These are phyloP conservation scores for Drosophila gaucha DNA, from an alignment of 2,888 invertebrate genomes.

Conservation along the genomic window DNA sequence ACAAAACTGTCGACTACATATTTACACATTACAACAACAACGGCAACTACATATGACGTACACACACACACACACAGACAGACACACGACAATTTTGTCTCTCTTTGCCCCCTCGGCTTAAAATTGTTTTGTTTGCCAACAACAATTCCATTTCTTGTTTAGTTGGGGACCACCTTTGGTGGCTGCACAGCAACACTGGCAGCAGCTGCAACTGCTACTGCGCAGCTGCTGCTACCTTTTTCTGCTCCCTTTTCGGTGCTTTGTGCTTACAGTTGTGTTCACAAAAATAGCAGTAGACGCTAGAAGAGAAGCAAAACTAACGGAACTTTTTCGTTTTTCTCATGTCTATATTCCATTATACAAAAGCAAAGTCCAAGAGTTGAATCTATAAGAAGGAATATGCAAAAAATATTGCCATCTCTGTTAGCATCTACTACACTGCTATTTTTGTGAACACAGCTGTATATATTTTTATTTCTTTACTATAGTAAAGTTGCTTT, in stretches of 20 bases:
- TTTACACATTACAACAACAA: slow-evolving; percentile 45
- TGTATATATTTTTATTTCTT: too few species aligned
- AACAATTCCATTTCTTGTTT: slow-evolving; percentile 47
- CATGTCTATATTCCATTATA: too few species aligned
- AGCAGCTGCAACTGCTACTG: slow-evolving; percentile 23
- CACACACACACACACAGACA: slow-evolving; percentile 49
- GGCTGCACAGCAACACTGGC: slow-evolving; percentile 41
- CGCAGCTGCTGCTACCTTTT: slow-evolving; percentile 40
- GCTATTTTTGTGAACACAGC: background rate
- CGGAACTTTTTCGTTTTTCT: background rate
- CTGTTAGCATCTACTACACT: too few species aligned
- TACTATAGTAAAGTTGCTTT: too few species aligned
- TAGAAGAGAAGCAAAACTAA: too few species aligned
- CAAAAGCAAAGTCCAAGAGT: too few species aligned
- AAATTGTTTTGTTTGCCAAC: slow-evolving; percentile 61
- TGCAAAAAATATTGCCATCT: too few species aligned
- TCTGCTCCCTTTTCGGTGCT: too few species aligned
- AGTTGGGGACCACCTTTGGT: slow-evolving; percentile 16
- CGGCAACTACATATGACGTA: slow-evolving; percentile 42
- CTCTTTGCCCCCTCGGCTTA: slow-evolving; percentile 2
- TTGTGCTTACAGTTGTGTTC: too few species aligned
- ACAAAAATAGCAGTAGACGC: too few species aligned
- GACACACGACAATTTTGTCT: slow-evolving; percentile 46
- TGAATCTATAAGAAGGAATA: too few species aligned
- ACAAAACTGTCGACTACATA: slow-evolving; percentile 43